Percentiles rank a stretch among this genome's conserved stretches.
Conservation (phyloP, 2,113 vertebrate genomes). For the Tragulus kanchil region DNA sequence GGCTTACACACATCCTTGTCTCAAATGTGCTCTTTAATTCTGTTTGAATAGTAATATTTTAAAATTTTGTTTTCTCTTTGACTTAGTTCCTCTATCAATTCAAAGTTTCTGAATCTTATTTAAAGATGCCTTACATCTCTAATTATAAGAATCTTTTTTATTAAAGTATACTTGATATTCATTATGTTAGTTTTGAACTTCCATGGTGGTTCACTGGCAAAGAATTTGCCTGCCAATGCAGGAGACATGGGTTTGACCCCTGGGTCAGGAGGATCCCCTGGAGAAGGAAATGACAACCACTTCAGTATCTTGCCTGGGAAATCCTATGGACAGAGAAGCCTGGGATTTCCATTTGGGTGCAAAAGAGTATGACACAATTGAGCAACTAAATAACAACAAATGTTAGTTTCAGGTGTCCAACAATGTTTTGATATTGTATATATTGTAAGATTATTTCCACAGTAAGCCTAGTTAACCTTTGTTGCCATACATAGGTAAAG, state of each 20-base stretch:
- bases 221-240: background rate
- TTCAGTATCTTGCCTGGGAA: background rate
- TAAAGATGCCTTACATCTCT: conserved; percentile 19
- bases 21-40: conserved; percentile 12
- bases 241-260: background rate
- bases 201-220: background rate
- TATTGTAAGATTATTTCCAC: background rate
- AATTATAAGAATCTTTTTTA: background rate
- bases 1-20: background rate
- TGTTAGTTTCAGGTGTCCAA: background rate
- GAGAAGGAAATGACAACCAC: background rate
- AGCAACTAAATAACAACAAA: background rate
- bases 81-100: conserved; percentile 26
- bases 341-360: background rate
- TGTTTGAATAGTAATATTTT: background rate
- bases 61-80: conserved; percentile 14
- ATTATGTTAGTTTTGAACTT: background rate
- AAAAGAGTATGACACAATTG: background rate
- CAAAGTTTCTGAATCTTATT: conserved; percentile 4
- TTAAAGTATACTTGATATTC: background rate
- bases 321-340: background rate
- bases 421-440: background rate
- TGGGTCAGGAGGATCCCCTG: background rate
- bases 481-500: background rate
- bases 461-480: background rate